A percentile compares a stretch with the other conserved stretches of the same genome.
phyloP scores from a whole-genome alignment of 2,888 invertebrate genomes.

The Melieria picta region DNA sequence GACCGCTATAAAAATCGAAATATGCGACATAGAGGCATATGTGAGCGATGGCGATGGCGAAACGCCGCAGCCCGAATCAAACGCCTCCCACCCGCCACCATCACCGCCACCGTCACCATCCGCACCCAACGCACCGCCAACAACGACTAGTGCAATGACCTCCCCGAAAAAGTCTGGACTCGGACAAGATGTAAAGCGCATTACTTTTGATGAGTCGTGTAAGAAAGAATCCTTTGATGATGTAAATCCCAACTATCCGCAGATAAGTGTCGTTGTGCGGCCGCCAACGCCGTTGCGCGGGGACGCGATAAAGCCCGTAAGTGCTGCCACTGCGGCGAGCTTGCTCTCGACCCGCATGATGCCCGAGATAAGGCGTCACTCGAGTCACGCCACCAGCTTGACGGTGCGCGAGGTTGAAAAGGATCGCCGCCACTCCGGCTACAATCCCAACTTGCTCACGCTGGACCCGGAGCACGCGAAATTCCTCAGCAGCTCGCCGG shows the following conservation, averaged over 20 bases:
- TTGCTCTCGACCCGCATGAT: constrained; percentile 59
- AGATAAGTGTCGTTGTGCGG: constrained; percentile 79
- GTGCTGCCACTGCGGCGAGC: constrained; percentile 60
- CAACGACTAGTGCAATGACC: constrained; percentile 13
- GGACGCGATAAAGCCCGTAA: constrained; percentile 68
- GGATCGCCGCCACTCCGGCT: constrained; percentile 66
- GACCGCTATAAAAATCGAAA: constrained; percentile 57
- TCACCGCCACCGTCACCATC: constrained; percentile 25
- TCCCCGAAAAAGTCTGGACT: constrained; percentile 46
- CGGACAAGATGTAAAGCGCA: constrained; percentile 66
- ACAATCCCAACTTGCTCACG: constrained; percentile 71
- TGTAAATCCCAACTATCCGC: constrained; percentile 69
- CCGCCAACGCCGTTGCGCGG: constrained; percentile 79
- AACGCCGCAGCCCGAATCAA: constrained; percentile 1
- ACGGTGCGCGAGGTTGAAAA: constrained; percentile 67
- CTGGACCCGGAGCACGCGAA: constrained; percentile 74
- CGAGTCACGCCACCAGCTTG: constrained; percentile 66
- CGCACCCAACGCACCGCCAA: background rate
- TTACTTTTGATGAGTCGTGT: constrained; percentile 67
- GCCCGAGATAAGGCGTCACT: constrained; percentile 65
- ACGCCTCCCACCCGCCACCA: constrained; percentile 5
- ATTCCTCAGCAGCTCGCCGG: constrained; percentile 80
- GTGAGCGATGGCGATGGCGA: background rate
- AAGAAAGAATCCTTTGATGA: constrained; percentile 67
- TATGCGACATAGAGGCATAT: constrained; percentile 49